Percentiles rank a stretch among this genome's conserved stretches.
Conservation (phyloP, 2,888 invertebrate species). For the Crocallis elinguaria region DNA sequence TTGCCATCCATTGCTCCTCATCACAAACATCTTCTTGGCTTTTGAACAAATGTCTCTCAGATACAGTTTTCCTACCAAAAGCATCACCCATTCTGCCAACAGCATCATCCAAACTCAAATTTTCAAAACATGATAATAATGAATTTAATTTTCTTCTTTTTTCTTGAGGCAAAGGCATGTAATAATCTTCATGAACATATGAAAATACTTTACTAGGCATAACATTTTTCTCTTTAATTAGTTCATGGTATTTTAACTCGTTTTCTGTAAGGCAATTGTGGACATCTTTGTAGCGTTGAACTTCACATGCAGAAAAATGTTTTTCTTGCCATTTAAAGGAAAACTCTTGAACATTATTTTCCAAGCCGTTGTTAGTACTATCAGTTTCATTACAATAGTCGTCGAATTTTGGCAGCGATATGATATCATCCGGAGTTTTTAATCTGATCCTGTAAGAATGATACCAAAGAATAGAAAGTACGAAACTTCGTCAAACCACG, state of each 20-base stretch:
- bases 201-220: constrained; percentile 77
- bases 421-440: constrained; percentile 61
- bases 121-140: constrained; percentile 52
- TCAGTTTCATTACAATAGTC: constrained; percentile 56
- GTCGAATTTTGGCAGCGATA: constrained; percentile 70
- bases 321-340: constrained; percentile 90
- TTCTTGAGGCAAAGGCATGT: constrained; percentile 63
- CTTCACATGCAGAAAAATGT: constrained; percentile 86
- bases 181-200: constrained; percentile 85
- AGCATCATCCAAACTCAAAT: constrained; percentile 50
- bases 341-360: constrained; percentile 57
- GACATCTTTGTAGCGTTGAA: constrained; percentile 84
- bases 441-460: constrained; percentile 67
- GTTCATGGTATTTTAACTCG: constrained; percentile 72
- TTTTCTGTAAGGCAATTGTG: constrained; percentile 86
- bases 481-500: neutral
- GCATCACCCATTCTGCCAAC: constrained; percentile 45
- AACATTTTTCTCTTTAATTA: constrained; percentile 58
- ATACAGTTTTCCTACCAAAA: constrained; percentile 43
- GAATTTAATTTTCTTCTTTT: constrained; percentile 35
- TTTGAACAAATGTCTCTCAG: constrained; percentile 59
- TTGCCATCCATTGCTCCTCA: constrained; percentile 62
- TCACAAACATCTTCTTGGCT: constrained; percentile 59
- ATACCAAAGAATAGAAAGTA: neutral
- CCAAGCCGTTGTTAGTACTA: constrained; percentile 45